A percentile compares a stretch with the other conserved stretches of the same genome.
Evolutionary conservation across 2,797 vertebrate species (phyloP).

Genomic region (Parotocinclus haroldoi): DNA sequence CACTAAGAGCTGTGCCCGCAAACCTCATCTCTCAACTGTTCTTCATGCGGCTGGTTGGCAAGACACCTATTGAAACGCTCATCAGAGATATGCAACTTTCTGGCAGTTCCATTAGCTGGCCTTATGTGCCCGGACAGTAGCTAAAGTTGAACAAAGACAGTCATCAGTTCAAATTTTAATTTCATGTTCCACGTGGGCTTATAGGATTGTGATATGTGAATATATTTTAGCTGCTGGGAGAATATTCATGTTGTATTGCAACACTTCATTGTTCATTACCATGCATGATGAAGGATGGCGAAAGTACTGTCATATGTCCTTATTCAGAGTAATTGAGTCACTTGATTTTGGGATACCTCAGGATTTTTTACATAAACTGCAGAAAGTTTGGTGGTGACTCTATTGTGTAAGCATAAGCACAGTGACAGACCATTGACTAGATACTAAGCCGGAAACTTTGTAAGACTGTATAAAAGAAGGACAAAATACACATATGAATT

Average conservation of each 20-base stretch:
- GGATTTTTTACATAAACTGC: slow-evolving; percentile 36
- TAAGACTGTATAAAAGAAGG: slow-evolving; percentile 6
- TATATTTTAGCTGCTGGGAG: slow-evolving; percentile 37
- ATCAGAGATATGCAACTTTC: slow-evolving; percentile 98
- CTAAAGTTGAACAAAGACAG: slow-evolving; percentile 18
- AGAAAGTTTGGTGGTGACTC: slow-evolving; percentile 23
- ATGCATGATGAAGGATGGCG: slow-evolving; percentile 27
- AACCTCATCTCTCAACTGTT: slow-evolving; percentile 95
- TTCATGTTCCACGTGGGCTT: slow-evolving; percentile 31
- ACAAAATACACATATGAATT: slow-evolving; percentile 7
- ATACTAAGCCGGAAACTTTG: slow-evolving; percentile 12
- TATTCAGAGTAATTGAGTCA: slow-evolving; percentile 40
- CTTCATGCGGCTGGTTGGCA: slow-evolving; percentile 96
- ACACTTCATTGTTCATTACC: slow-evolving; percentile 24
- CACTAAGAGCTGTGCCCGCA: slow-evolving; percentile 87
- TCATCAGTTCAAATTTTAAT: slow-evolving; percentile 20
- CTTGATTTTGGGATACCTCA: slow-evolving; percentile 44
- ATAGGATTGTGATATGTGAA: slow-evolving; percentile 41
- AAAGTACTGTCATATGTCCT: slow-evolving; percentile 31
- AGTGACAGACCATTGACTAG: slow-evolving; percentile 26
- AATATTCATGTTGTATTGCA: slow-evolving; percentile 36
- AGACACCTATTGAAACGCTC: slow-evolving; percentile 94
- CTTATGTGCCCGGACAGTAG: slow-evolving; percentile 83
- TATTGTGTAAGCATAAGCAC: slow-evolving; percentile 29
- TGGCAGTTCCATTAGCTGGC: slow-evolving; percentile 94